phyloP scores from a whole-genome alignment of 2,888 invertebrate genomes.

The Synergus umbraculus region DNA sequence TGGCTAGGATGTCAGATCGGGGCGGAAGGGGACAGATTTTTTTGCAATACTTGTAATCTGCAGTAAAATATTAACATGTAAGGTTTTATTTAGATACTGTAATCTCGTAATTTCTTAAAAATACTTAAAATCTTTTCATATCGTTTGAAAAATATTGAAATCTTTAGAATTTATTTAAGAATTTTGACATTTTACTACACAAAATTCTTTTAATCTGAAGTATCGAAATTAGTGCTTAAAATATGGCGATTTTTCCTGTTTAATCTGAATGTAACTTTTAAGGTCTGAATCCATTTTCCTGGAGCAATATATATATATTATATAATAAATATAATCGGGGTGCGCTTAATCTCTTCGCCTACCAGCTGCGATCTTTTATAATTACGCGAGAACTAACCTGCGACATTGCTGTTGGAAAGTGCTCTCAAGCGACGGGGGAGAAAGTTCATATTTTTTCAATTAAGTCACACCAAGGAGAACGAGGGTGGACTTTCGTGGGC shows the following conservation, averaged over 20 bases:
- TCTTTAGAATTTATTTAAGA: no score
- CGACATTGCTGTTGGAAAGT: slow-evolving; percentile 64
- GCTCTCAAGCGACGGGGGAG: slow-evolving; percentile 69
- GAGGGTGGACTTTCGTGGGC: slow-evolving; percentile 61
- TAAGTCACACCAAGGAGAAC: slow-evolving; percentile 65
- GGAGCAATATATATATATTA: slow-evolving; percentile 47
- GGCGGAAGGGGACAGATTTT: no score
- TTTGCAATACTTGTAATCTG: no score
- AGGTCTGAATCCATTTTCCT: slow-evolving; percentile 54
- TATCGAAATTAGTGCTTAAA: background rate
- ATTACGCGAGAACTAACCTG: slow-evolving; percentile 61
- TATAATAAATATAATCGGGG: slow-evolving; percentile 39
- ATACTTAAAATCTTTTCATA: no score
- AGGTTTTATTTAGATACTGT: no score
- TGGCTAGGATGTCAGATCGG: no score
- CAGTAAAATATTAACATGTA: no score
- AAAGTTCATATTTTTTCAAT: slow-evolving; percentile 77
- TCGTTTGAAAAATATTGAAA: no score
- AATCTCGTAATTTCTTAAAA: no score
- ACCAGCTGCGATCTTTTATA: slow-evolving; percentile 60
- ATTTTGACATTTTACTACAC: no score
- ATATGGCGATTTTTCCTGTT: background rate
- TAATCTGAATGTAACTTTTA: slow-evolving; percentile 45
- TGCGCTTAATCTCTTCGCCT: slow-evolving; percentile 50
- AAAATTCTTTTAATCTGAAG: no score